Evolutionary conservation across 2,888 invertebrate genomes (phyloP), one percentile per base, ranked within the genome.

Genomic region (Rhodophaea formosa): DNA sequence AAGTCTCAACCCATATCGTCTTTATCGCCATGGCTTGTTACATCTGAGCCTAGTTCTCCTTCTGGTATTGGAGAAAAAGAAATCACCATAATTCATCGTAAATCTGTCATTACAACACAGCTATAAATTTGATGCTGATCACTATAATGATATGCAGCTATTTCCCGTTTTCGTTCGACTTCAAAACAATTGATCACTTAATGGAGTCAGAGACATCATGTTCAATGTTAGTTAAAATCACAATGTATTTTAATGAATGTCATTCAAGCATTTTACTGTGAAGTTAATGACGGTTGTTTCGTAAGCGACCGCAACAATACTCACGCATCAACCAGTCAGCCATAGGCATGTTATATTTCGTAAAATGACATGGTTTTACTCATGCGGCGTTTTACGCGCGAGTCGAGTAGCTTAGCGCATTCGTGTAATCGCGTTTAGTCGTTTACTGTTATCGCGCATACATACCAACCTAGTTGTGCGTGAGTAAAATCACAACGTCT

Each of bases 21-120:
- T 78, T 88, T 96, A 3, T 96, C 96, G 3, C 97, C 97, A 0
- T 97, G 97, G 97, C 87, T 97, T 63, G 97, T 97, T 43, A 94
- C 95, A 39, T 94, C 95, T 12, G 95, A 95, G 72, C 94, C 94
- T 16, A 92, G 93, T 60, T 94, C 95, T 49, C 92, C 93, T 5
- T 91, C 93, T 51, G 92, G 93, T 29, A 92, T 94, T 68, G 92
- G 95, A 77, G 93, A 93, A 74, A 90, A 93, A 72, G 92, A 93
- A 72, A 93, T 94, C 63, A 94, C 94, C 52, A 93, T 94, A 57
- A 95, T 96, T 67, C 94, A 96, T 75, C 93, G 96, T 69, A 97
- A 96, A 88, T 96, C 96, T 62, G 97, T 97, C 73, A 97, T 97
- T 70, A 97, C 96, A 65, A 97, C 97, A 62, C 97, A 97, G 84